These are phyloP conservation scores for Zaprionus lachaisei DNA, from an alignment of 1,140 invertebrate genomes.

Conservation along the genomic window DNA sequence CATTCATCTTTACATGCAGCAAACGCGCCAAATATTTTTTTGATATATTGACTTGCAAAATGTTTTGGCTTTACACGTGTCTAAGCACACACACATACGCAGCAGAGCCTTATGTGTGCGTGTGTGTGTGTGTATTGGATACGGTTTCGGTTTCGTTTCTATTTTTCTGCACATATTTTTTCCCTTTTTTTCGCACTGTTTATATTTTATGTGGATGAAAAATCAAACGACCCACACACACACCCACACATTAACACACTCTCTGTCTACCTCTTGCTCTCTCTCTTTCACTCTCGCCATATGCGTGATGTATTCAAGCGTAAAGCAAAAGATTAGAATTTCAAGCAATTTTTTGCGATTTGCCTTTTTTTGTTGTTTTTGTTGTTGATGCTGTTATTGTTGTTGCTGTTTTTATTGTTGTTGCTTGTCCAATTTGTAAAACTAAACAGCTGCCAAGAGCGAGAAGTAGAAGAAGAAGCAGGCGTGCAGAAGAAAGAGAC, in stretches of 20 bases:
- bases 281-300: background rate
- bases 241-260: background rate
- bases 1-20: conserved; percentile 70
- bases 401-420: conserved; percentile 24
- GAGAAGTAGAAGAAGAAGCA: conserved; percentile 13
- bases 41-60: conserved; percentile 81
- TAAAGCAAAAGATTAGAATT: conserved; percentile 77
- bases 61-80: conserved; percentile 79
- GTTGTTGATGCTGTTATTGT: conserved; percentile 21
- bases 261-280: background rate
- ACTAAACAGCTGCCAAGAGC: conserved; percentile 68
- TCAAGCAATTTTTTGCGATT: conserved; percentile 64
- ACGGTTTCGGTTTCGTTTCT: conserved; percentile 26
- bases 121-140: conserved; percentile 22
- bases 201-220: conserved; percentile 53
- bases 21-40: conserved; percentile 68
- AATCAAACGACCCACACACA: conserved; percentile 43
- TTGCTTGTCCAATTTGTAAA: conserved; percentile 67
- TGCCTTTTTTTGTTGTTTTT: conserved; percentile 18
- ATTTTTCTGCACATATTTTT: conserved; percentile 7
- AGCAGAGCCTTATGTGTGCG: background rate
- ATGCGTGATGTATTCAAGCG: conserved; percentile 67
- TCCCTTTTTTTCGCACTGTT: conserved; percentile 30
- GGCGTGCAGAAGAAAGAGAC: background rate
- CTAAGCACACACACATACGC: conserved; percentile 45